Conservation (phyloP, 37 sponge, comb jelly and placozoan species). For the Tethya wilhelma region DNA sequence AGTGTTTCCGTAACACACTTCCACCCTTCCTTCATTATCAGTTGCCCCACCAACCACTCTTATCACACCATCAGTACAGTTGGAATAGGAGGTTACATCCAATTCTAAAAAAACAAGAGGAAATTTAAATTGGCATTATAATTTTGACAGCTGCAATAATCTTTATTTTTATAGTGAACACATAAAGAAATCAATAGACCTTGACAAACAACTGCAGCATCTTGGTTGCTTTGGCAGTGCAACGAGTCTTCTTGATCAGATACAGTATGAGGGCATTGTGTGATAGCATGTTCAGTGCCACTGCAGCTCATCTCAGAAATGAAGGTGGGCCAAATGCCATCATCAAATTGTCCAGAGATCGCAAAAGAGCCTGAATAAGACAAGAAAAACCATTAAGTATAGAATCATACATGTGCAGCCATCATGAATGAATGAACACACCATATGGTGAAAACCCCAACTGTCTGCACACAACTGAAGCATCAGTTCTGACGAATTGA, state of each 20-base stretch:
- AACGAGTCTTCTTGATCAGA: no score
- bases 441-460: constrained; percentile 16
- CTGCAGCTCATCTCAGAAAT: background rate
- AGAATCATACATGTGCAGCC: background rate
- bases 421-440: background rate
- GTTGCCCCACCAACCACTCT: background rate
- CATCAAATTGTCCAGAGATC: background rate
- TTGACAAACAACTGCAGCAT: background rate
- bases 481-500: constrained; percentile 10
- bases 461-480: constrained; percentile 42
- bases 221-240: no score
- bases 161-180: background rate
- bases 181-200: background rate
- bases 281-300: background rate
- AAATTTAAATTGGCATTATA: background rate
- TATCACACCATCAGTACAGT: constrained; percentile 17
- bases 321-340: background rate
- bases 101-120: background rate
- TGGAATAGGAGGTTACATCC: background rate
- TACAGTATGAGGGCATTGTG: background rate
- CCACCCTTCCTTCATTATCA: constrained; percentile 3
- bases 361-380: background rate
- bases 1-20: constrained; percentile 6
- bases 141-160: background rate
- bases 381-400: no score